These are phyloP conservation scores for Sinocyclocheilus grahami DNA, from an alignment of 2,113 vertebrate genomes.

Conservation along the genomic window DNA sequence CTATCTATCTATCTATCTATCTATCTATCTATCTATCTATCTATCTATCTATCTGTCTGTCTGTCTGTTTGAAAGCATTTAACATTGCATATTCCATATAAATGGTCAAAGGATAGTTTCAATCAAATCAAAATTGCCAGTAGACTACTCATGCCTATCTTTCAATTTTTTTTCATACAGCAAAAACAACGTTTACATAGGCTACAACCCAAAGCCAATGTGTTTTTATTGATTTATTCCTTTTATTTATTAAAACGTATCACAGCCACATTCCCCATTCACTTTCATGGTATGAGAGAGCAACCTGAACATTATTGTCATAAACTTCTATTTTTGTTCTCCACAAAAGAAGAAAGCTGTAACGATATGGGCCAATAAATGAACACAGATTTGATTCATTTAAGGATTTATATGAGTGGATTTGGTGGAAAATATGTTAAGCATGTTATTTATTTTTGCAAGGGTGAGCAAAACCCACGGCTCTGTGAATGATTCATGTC, in stretches of 20 bases:
- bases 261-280: too few relatives aligned
- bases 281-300: too few relatives aligned
- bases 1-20: too few relatives aligned
- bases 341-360: too few relatives aligned
- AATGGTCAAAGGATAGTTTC: neutral
- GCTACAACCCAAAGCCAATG: too few relatives aligned
- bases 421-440: neutral
- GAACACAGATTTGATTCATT: neutral
- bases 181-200: too few relatives aligned
- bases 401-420: neutral
- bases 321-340: too few relatives aligned
- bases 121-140: neutral
- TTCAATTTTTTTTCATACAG: neutral
- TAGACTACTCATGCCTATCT: neutral
- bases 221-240: too few relatives aligned
- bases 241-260: too few relatives aligned
- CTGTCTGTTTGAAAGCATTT: neutral
- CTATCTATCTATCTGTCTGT: neutral
- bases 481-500: neutral
- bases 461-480: neutral
- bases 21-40: too few relatives aligned
- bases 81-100: neutral
- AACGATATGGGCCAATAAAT: neutral
- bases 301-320: too few relatives aligned
- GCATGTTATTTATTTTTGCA: neutral